Base-by-base conservation (phyloP, 2,888 invertebrate genomes). In the Rhagonycha lutea region DNA sequence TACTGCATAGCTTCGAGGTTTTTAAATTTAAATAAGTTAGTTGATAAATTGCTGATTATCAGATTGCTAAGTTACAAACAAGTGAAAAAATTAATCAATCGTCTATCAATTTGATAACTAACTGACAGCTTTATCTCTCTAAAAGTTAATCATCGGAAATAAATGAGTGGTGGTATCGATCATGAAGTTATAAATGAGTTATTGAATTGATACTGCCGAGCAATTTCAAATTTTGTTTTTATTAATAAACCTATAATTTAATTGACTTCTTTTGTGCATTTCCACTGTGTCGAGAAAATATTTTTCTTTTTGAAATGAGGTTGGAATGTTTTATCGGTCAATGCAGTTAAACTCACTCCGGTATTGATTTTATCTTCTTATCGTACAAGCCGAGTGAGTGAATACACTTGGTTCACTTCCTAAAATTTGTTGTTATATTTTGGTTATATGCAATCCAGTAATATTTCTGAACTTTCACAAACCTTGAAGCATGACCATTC, bases 401-500 rank as follows among this genome's bases (percentile, higher is more conserved):
- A 32, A 32, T 47, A 47, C 47, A n/a, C n/a, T 18, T 18, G 18
- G 18, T 18, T 18, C 18, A 18, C 18, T 47, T 47, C 8, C 47
- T 47, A 47, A 47, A 47, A 47, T 47, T 47, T 47, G 12, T 47
- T 47, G 47, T 47, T 47, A n/a, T 47, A n/a, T 47, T n/a, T 47
- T 47, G n/a, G 47, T n/a, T 47, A 47, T 47, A 2, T 47, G n/a
- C 47, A 47, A 47, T 12, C 12, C 32, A 32, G 47, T 47, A 47
- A 11, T 47, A 71, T 65, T 24, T 70, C 63, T n/a, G 26, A 73
- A 73, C 76, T 76, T 76, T 76, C 76, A 72, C 73, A 76, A 73
- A 69, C 70, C 69, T 72, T 70, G 69, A 60, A 72, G 76, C 76
- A 75, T 75, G 68, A 71, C 71, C 61, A 68, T 70, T 69, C 63